These are phyloP conservation scores for Caenorhabditis sp. DNA, from an alignment of 2,888 invertebrate species.

Conservation along the genomic window DNA sequence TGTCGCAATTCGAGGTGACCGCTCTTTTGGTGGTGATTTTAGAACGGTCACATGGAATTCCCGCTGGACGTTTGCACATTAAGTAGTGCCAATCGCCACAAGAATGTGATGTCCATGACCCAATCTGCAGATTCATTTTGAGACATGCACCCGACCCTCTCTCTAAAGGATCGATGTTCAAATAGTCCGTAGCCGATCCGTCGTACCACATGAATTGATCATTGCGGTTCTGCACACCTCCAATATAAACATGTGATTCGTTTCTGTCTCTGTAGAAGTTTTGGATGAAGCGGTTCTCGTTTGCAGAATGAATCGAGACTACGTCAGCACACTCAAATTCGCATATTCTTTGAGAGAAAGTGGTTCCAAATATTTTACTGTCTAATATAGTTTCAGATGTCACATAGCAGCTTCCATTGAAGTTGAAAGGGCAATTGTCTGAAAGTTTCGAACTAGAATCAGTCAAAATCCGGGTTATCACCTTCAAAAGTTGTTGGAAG, in stretches of 20 bases:
- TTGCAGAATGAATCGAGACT: background rate
- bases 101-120: background rate
- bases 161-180: background rate
- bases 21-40: too few relatives aligned
- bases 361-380: too few relatives aligned
- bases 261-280: too few relatives aligned
- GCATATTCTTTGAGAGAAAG: background rate
- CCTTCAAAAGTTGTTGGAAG: conserved; percentile 10
- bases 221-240: background rate
- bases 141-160: background rate
- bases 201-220: background rate
- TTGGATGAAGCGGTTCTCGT: background rate
- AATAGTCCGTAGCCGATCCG: background rate
- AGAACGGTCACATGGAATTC: background rate
- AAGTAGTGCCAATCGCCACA: background rate
- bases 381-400: background rate
- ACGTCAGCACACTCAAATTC: background rate
- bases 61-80: conserved; percentile 19
- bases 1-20: conserved; percentile 10
- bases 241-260: too few relatives aligned
- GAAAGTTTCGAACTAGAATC: background rate
- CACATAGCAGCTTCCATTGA: background rate
- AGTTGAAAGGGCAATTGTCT: conserved; percentile 1
- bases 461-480: background rate
- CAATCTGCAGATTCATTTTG: background rate